Evolutionary conservation across 2,113 vertebrate species (phyloP).

Genomic region (Sylvilagus bachmani): DNA sequence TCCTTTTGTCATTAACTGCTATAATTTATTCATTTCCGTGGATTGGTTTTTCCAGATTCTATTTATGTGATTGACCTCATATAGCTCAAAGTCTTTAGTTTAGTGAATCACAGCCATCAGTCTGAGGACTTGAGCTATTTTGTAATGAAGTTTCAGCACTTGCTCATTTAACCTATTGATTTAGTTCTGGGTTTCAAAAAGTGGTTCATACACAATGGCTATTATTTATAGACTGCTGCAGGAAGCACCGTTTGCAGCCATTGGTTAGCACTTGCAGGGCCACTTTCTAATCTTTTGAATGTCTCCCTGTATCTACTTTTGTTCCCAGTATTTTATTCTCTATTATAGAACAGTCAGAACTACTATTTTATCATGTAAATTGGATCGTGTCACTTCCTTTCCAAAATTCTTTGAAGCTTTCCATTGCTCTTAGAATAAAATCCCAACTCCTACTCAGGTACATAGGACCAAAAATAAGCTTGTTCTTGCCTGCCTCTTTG

Average conservation of each 20-base stretch:
- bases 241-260: neutral
- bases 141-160: constrained; percentile 2
- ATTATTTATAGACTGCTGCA: neutral
- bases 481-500: neutral
- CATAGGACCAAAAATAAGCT: neutral
- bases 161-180: neutral
- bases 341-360: constrained; percentile 23
- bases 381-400: constrained; percentile 31
- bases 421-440: constrained; percentile 40
- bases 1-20: neutral
- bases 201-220: neutral
- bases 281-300: constrained; percentile 30
- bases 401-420: constrained; percentile 35
- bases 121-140: neutral
- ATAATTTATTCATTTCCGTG: neutral
- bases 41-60: neutral
- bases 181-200: constrained; percentile 2
- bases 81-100: neutral
- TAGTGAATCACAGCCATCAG: neutral
- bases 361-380: constrained; percentile 55
- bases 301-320: neutral
- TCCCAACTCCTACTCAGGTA: neutral
- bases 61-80: neutral
- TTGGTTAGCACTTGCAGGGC: constrained; percentile 4
- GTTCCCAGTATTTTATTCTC: constrained; percentile 3